Evolutionary conservation across 2,113 vertebrate genomes (phyloP).

Genomic region (Cynopterus brachyotis): DNA sequence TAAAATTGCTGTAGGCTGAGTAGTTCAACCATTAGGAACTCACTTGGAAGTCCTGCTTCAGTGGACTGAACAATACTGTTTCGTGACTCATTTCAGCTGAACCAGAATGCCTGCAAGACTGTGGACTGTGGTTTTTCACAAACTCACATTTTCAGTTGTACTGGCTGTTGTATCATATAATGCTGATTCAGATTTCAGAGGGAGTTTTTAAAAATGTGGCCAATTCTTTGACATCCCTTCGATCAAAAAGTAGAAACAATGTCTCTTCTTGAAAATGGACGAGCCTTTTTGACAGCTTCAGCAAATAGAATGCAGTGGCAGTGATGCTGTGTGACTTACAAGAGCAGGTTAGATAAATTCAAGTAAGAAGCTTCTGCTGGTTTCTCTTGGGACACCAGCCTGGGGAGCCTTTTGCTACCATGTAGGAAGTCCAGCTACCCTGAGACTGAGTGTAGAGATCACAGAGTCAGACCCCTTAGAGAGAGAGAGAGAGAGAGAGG

Average conservation of each 20-base stretch:
- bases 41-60: conserved; percentile 30
- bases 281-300: not conserved
- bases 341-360: not conserved
- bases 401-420: accelerated
- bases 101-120: not conserved
- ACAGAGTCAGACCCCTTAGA: not conserved
- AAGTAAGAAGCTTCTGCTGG: not conserved
- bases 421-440: not conserved
- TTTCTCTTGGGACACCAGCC: not conserved
- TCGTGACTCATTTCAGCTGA: conserved; percentile 45
- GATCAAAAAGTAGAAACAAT: not conserved
- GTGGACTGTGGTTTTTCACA: not conserved
- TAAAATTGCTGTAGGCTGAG: not conserved
- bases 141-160: not conserved
- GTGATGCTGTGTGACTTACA: not conserved
- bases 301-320: not conserved
- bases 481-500: not conserved
- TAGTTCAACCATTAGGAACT: not conserved
- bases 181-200: not conserved
- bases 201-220: not conserved
- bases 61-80: conserved; percentile 27
- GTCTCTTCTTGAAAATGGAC: not conserved
- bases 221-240: not conserved
- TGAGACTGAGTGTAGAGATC: not conserved
- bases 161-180: not conserved